Base-by-base conservation (phyloP, 2,888 invertebrate genomes). In the Euplexia lucipara region DNA sequence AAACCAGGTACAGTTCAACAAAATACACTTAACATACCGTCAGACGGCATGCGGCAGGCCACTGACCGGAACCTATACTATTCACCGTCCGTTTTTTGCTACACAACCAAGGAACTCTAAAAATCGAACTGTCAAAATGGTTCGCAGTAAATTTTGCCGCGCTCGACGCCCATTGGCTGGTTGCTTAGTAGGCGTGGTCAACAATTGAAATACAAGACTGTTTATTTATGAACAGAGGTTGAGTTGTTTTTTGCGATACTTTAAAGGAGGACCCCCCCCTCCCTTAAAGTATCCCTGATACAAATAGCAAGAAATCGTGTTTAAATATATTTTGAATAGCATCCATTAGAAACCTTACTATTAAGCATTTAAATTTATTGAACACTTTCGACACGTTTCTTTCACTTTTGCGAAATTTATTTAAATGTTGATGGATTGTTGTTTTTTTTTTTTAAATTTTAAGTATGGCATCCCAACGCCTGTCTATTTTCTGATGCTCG, bases 71-170 rank as follows among this genome's bases (percentile, higher is more conserved):
- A 66, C 52, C 42, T 32, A 47, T 35, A 66, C 66, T 37, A 64
- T 57, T 58, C 60, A 67, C 52, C 42, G 57, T 49, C 53, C 52
- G 64, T 62, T 53, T 74, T 66, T 69, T 66, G 48, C 41, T 3
- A 20, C 41, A 2, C 61, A 39, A 41, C 54, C n/a, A 68, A 54
- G 83, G 84, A 85, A 82, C 78, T 87, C 89, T 86, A 91, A 93
- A 92, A 93, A 92, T 90, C 87, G 90, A 92, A 90, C 92, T 94
- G 94, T 95, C 94, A 95, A 93, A 94, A 95, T 91, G 93, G 92
- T 90, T 87, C 85, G 91, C 92, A 86, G 91, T 92, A 94, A 92
- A 92, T 93, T 92, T 91, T 88, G 86, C 89, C 89, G 90, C 88
- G 90, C 85, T 84, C 66, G 64, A 80, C 75, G 62, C 81, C 82